Percentiles rank a stretch among this genome's conserved stretches.
Conservation (phyloP, 2,888 invertebrate genomes). For the Ephialtes manifestator region DNA sequence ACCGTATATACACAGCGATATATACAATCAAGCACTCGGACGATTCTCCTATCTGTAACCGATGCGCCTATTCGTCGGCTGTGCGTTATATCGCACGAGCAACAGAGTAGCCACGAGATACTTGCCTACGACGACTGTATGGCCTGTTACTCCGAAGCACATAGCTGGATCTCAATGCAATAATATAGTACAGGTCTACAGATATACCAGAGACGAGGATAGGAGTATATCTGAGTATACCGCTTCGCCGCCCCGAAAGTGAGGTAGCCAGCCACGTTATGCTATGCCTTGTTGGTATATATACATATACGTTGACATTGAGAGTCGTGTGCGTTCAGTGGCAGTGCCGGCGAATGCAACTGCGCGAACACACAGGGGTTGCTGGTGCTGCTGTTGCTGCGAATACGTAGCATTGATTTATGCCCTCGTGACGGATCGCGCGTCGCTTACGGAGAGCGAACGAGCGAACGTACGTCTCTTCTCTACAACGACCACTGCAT, state of each 20-base stretch:
- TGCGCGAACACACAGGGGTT: slow-evolving; percentile 68
- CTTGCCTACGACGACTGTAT: slow-evolving; percentile 27
- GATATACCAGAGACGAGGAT: slow-evolving; percentile 1
- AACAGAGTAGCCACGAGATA: slow-evolving; percentile 14
- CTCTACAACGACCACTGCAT: slow-evolving; percentile 53
- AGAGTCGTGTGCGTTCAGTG: slow-evolving; percentile 57
- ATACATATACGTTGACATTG: not conserved
- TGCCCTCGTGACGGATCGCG: slow-evolving; percentile 81
- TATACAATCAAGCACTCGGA: slow-evolving; percentile 8
- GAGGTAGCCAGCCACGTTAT: slow-evolving; percentile 62
- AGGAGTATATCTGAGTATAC: slow-evolving; percentile 27
- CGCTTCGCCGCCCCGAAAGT: slow-evolving; percentile 61
- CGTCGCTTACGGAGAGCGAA: slow-evolving; percentile 66
- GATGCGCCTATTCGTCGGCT: slow-evolving; percentile 16
- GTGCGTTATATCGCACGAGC: slow-evolving; percentile 48
- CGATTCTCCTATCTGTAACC: slow-evolving; percentile 27
- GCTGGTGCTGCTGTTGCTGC: slow-evolving; percentile 67
- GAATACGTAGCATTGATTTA: slow-evolving; percentile 81
- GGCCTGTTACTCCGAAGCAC: not conserved
- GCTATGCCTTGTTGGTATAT: slow-evolving; percentile 9
- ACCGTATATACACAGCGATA: slow-evolving; percentile 8
- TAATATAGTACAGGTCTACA: slow-evolving; percentile 37
- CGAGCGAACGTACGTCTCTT: slow-evolving; percentile 66
- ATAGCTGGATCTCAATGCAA: slow-evolving; percentile 40
- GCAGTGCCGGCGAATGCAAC: slow-evolving; percentile 71